phyloP scores from a whole-genome alignment of 2,797 vertebrate genomes.

The Paedocypris micromegethes region DNA sequence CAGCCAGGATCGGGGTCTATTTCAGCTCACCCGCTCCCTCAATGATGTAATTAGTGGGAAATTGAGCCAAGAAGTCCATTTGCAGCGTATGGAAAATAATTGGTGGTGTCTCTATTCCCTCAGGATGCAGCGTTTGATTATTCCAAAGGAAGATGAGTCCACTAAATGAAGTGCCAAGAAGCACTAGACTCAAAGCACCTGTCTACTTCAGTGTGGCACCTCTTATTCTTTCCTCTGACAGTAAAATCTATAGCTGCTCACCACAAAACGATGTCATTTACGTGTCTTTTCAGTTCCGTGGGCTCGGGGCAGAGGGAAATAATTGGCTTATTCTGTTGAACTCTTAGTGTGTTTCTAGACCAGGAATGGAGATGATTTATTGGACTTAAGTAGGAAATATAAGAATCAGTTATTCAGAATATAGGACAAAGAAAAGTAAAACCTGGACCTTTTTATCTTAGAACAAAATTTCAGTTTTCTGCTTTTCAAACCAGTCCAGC shows the following conservation, averaged over 20 bases:
- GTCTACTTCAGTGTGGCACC: constrained; percentile 54
- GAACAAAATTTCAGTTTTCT: no score
- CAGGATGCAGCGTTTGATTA: constrained; percentile 61
- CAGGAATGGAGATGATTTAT: constrained; percentile 18
- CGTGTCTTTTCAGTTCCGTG: constrained; percentile 15
- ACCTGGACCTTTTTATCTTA: background rate
- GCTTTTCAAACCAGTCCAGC: no score
- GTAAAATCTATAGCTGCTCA: constrained; percentile 64
- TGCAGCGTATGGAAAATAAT: constrained; percentile 64
- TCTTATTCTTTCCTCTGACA: constrained; percentile 62
- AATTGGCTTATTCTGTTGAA: constrained; percentile 40
- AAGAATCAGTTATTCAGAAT: no score
- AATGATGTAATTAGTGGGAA: constrained; percentile 11
- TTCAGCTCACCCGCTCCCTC: constrained; percentile 2
- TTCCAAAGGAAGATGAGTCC: constrained; percentile 59
- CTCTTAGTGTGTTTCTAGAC: constrained; percentile 10
- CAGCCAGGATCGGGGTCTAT: constrained; percentile 16
- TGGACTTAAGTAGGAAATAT: background rate
- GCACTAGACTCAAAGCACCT: constrained; percentile 61
- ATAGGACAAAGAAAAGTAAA: background rate
- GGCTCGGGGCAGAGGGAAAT: constrained; percentile 1
- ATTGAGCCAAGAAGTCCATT: constrained; percentile 29
- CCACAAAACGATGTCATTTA: constrained; percentile 37
- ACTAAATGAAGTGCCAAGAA: constrained; percentile 65
- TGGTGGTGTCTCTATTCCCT: constrained; percentile 67